Evolutionary conservation across 1,140 invertebrate genomes (phyloP), one percentile per base, ranked within the genome.

Genomic region (Zaprionus nigranus): DNA sequence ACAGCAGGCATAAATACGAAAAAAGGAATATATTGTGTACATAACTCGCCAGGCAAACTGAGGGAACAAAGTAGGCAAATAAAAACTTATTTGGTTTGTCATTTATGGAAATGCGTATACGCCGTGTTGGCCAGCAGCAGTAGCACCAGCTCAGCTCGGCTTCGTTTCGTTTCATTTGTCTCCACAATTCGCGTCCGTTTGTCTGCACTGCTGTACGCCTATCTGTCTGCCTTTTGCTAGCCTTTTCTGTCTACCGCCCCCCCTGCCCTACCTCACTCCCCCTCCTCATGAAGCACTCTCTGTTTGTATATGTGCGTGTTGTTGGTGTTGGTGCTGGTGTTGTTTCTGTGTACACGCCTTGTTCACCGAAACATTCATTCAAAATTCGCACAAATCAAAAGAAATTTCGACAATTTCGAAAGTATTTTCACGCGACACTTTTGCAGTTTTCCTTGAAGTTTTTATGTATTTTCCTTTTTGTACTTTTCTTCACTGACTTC

Each of bases 71-170:
- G 54, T 38, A 26, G 65, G 36, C 51, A 63, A 65, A 56, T 63
- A 65, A 65, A 71, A 80, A 80, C 61, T 65, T 86, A 72, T 85
- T 82, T 20, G 56, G 43, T 69, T 69, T 85, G 70, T 57, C 49
- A 78, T 86, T 72, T 87, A 88, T 83, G 84, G 68, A 75, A 88
- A 87, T 87, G 81, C 78, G 70, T 69, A 75, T 70, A 78, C 64
- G 69, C 69, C 64, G 59, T 56, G 72, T 69, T 75, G 78, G 60
- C 51, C 82, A 80, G 46, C 43, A 17, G 43, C 43, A 40, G 43
- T 64, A 70, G 28, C 43, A 17, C 17, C 43, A 40, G 17, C 68
- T 67, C 24, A 53, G 49, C 69, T 74, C 66, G 57, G 75, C 12
- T 66, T 43, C 64, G 26, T 75, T 75, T 57, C 53, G 38, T 75